Conservation (phyloP, 92 coral and sea anemone species). For the Epizoanthus rinbou region DNA sequence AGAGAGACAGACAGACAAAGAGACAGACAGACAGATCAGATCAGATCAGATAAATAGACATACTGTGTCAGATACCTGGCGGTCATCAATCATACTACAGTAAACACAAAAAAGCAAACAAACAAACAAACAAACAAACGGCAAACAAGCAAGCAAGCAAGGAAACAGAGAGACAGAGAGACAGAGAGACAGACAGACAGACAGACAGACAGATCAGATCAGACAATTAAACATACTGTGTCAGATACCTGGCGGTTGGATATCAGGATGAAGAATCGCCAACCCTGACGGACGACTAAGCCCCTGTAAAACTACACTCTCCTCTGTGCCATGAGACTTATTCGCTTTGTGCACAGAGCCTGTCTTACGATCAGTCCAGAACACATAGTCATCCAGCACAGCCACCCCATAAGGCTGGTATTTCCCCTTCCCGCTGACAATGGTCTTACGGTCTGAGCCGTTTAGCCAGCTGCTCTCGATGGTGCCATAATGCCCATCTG, state of each 20-base stretch:
- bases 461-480: slow-evolving; percentile 18
- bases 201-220: too few relatives aligned
- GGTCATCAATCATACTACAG: too few relatives aligned
- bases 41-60: too few relatives aligned
- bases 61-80: too few relatives aligned
- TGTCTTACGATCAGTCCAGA: slow-evolving; percentile 34
- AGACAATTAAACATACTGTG: too few relatives aligned
- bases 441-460: slow-evolving; percentile 5
- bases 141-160: too few relatives aligned
- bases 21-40: too few relatives aligned
- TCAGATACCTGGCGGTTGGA: slow-evolving; percentile 11
- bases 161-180: too few relatives aligned
- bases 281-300: slow-evolving; percentile 14
- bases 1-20: too few relatives aligned
- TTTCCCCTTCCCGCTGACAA: slow-evolving; percentile 13
- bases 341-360: slow-evolving; percentile 10
- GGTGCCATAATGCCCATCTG: slow-evolving; percentile 18
- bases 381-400: neutral
- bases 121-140: too few relatives aligned
- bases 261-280: neutral
- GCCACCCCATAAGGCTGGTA: slow-evolving; percentile 37
- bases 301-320: neutral
- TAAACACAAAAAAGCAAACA: too few relatives aligned
- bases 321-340: neutral
- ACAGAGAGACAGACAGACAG: too few relatives aligned